These are phyloP conservation scores for Myoxocephalus aenaeus DNA, from an alignment of 2,797 vertebrate genomes.

Conservation along the genomic window DNA sequence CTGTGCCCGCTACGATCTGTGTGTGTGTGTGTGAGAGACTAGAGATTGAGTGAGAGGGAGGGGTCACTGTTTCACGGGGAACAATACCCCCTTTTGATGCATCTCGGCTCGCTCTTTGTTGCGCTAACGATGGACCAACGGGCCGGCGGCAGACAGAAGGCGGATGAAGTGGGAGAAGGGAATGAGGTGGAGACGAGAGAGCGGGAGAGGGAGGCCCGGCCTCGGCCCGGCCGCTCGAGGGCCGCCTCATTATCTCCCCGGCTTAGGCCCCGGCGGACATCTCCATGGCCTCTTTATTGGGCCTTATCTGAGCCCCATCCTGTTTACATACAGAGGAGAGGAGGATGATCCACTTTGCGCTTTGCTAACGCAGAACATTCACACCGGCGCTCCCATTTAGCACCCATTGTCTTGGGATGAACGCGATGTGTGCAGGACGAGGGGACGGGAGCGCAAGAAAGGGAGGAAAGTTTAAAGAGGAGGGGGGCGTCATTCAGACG, in stretches of 20 bases:
- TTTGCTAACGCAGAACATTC: slow-evolving; percentile 45
- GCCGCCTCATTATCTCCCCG: too few species aligned
- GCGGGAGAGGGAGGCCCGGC: neutral
- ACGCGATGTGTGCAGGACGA: slow-evolving; percentile 8
- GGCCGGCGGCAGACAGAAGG: slow-evolving; percentile 64
- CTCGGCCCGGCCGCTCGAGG: too few species aligned
- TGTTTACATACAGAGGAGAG: slow-evolving; percentile 74
- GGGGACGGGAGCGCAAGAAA: slow-evolving; percentile 20
- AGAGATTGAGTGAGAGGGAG: slow-evolving; percentile 46
- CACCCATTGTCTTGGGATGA: slow-evolving; percentile 56
- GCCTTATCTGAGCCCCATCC: slow-evolving; percentile 71
- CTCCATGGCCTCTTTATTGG: slow-evolving; percentile 67
- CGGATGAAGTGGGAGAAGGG: slow-evolving; percentile 41
- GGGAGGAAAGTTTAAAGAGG: slow-evolving; percentile 28
- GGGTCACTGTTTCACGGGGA: slow-evolving; percentile 67
- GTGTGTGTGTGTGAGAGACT: slow-evolving; percentile 25
- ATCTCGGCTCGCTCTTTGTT: slow-evolving; percentile 73
- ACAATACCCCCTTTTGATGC: slow-evolving; percentile 83
- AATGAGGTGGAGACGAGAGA: slow-evolving; percentile 54
- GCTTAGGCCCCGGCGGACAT: slow-evolving; percentile 39
- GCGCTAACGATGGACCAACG: slow-evolving; percentile 72
- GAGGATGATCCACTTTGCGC: neutral
- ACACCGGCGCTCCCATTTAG: slow-evolving; percentile 48
- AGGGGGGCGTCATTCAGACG: neutral
- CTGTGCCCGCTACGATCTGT: slow-evolving; percentile 48